phyloP scores from a whole-genome alignment of 2,888 invertebrate species.

The Apamea anceps region DNA sequence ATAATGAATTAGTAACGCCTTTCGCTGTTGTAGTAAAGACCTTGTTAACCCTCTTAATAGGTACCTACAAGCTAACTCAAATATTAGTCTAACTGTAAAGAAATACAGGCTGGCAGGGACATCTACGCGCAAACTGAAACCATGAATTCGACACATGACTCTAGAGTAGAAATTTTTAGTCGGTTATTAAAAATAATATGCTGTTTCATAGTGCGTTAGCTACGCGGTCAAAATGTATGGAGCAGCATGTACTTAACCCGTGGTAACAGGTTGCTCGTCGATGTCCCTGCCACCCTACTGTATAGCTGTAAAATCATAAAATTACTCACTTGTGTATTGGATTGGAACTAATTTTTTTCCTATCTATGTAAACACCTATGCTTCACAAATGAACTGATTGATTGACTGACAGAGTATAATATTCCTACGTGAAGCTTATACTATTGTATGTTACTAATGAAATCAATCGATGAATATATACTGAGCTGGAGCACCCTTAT shows the following conservation, averaged over 20 bases:
- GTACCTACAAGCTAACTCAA: not conserved
- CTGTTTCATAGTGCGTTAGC: not conserved
- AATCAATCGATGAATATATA: slow-evolving; percentile 43
- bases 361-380: too few species aligned
- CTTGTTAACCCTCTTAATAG: not conserved
- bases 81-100: not conserved
- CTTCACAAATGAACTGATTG: too few species aligned
- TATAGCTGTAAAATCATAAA: slow-evolving; percentile 1
- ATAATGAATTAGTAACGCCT: too few species aligned
- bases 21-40: not conserved
- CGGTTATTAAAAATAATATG: not conserved
- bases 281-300: too few species aligned
- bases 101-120: not conserved
- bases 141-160: too few species aligned
- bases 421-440: not conserved
- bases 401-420: not conserved
- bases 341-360: not conserved
- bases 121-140: not conserved
- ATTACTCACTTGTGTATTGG: slow-evolving; percentile 34
- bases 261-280: too few species aligned
- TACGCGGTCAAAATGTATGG: too few species aligned
- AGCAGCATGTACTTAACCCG: too few species aligned
- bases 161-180: not conserved
- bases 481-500: slow-evolving; percentile 24
- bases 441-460: slow-evolving; percentile 17